Base-by-base conservation (phyloP, 2,888 invertebrate genomes). In the Leptopilina syphax region DNA sequence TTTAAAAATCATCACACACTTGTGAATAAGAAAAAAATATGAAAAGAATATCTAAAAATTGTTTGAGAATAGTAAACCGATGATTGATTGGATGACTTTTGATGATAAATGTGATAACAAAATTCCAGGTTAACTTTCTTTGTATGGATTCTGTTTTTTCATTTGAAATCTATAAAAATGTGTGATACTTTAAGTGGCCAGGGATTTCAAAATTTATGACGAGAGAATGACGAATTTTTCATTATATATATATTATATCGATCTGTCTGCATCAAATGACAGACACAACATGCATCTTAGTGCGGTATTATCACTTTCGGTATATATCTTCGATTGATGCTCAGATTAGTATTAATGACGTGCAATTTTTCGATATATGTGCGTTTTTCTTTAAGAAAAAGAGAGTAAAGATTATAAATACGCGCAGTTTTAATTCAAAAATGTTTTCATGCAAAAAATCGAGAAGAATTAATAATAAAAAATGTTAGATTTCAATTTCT, bases 241-340 rank as follows among this genome's bases (percentile, higher is more conserved):
- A 8, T 63, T 67, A 67, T 79, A 3, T 34, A 3, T 3, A 3
- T 34, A 3, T 3, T 34, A 34, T 80, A 82, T 82, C 79, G 78
- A 82, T 79, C 70, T 78, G 50, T 18, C 63, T 82, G 77, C 60
- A 77, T 65, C 79, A 80, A 81, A 50, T 10, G 78, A 67, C 79
- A 79, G 79, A 67, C 77, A 77, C 78, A 81, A 78, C 77, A 34
- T 34, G 34, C 34, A 83, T 83, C 79, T 84, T 73, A 12, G 77
- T 47, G 9, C 24, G 44, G n/a, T 76, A 80, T 80, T 80, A 76
- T 79, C 80, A 79, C 60, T 68, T 54, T 34, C 9, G 8, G 9
- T 73, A 13, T 13, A 18, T 73, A 57, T 54, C 54, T 27, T 70
- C 70, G 70, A 70, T 54, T 70, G 54, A 70, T 70, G 50, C 9